Evolutionary conservation across 2,888 invertebrate genomes (phyloP), one percentile per base, ranked within the genome.

Genomic region (Drosophila birchii): DNA sequence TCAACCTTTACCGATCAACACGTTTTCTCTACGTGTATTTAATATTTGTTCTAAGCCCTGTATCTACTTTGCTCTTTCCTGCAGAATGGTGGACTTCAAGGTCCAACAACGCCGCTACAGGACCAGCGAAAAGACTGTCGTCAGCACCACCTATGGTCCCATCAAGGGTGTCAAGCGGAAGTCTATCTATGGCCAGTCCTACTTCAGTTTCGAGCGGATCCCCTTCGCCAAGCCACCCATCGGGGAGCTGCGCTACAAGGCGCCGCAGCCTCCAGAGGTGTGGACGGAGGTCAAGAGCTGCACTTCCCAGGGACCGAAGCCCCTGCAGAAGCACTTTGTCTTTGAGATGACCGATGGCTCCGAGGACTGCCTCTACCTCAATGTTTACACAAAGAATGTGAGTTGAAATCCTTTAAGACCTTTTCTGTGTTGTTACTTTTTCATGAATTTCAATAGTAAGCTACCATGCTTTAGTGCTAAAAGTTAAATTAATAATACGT

Each of bases 291-390:
- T 93, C 1, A 88, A 90, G 51, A 93, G 94, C 80, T 93, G 93
- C 18, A 92, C 93, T 0, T 88, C 90, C 5, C 91, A 92, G 78
- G 91, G 92, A 11, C 90, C 91, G 8, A 84, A 91, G 70, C 92
- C 92, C 23, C 76, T 92, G 54, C 93, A 93, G 59, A 91, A 89
- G 55, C 91, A 92, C 80, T 90, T 91, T 53, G 90, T 92, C 6
- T 89, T 91, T 67, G 89, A 92, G 68, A 91, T 92, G 88, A 90
- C 92, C 18, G 91, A 93, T 38, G 94, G 94, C 14, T 90, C 91
- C n/a, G 94, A 94, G 86, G 94, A 94, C 79, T 94, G 94, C 75
- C 85, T 94, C 4, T 93, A 93, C 81, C 88, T 94, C 11, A 94
- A 94, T 89, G 93, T 94, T 18, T 93, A 92, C 44, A 91, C 92